phyloP scores from a whole-genome alignment of 2,113 vertebrate species.

The Nyctibius bracteatus region DNA sequence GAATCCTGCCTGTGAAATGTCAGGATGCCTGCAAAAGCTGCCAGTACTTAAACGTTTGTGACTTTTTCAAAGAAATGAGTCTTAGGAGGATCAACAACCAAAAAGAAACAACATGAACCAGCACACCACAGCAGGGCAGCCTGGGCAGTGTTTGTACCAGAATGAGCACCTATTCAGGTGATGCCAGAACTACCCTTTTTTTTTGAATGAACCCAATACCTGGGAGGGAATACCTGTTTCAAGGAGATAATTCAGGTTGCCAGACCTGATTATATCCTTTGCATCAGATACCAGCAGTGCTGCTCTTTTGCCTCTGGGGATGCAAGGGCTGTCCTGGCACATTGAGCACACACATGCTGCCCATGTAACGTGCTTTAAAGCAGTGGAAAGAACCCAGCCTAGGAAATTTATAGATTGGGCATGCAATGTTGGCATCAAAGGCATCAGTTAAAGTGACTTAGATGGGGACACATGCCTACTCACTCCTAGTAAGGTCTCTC shows the following conservation, averaged over 20 bases:
- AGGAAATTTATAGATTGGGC: not conserved
- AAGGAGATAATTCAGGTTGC: not conserved
- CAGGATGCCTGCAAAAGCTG: not conserved
- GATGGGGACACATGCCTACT: not conserved
- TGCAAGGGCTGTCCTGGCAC: not conserved
- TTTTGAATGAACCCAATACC: not conserved
- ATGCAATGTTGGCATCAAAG: not conserved
- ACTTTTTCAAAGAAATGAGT: not conserved
- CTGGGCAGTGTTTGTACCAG: not conserved
- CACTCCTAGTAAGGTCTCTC: not conserved
- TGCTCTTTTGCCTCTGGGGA: not conserved
- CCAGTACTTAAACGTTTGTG: not conserved
- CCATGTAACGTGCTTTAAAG: not conserved
- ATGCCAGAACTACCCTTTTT: not conserved
- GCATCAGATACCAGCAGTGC: not conserved
- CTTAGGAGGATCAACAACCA: not conserved
- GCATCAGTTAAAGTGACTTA: not conserved
- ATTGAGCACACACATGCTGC: accelerated
- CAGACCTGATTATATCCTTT: not conserved
- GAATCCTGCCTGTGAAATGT: not conserved
- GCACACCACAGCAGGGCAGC: not conserved
- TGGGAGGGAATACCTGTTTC: not conserved
- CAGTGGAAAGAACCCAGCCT: not conserved
- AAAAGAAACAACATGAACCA: not conserved
- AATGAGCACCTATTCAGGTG: not conserved